Base-by-base conservation (phyloP, 2,797 vertebrate species). In the Sebastes variabilis region DNA sequence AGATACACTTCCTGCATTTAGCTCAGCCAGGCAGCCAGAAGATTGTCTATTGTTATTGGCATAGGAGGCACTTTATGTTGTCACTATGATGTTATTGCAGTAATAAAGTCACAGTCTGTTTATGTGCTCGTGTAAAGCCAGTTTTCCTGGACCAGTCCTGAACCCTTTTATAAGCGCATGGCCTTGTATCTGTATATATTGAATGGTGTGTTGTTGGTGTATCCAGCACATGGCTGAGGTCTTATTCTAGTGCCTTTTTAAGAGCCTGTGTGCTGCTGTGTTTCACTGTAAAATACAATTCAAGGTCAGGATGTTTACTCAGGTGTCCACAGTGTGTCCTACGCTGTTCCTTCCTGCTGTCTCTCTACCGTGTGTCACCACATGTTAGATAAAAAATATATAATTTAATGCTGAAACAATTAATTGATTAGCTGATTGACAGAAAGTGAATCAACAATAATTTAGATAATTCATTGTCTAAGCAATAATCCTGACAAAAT, bases 231-330 rank as follows among this genome's bases (percentile, higher is more conserved):
- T 66, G 29, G 11, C 16, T 12, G 5, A 38, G 38, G n/a, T 42
- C 10, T 42, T 55, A 29, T 25, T 34, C 2, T 8, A n/a, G 18
- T 32, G 5, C 24, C 62, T 42, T 42, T 70, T 38, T 20, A 64
- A 30, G 30, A 71, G 18, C 8, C 8, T 24, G 2, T 27, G 55
- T 54, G 46, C 36, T 8, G 29, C 27, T 58, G 27, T 55, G 20
- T 42, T 38, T 52, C 25, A 38, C 62, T 67, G 20, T 54, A 46
- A 46, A 66, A 58, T 66, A 3, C 16, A 34, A 24, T n/a, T 7
- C 25, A 58, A n/a, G 16, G 10, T 64, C 65, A 70, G 79, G 64
- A 76, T 70, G 42, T 74, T 77, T 73, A 25, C 76, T 76, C 76
- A 7, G 24, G 29, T 56, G 36, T 27, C 13, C 25, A 20, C 36